phyloP scores from a whole-genome alignment of 2,113 vertebrate genomes.

The Oceanites oceanicus region DNA sequence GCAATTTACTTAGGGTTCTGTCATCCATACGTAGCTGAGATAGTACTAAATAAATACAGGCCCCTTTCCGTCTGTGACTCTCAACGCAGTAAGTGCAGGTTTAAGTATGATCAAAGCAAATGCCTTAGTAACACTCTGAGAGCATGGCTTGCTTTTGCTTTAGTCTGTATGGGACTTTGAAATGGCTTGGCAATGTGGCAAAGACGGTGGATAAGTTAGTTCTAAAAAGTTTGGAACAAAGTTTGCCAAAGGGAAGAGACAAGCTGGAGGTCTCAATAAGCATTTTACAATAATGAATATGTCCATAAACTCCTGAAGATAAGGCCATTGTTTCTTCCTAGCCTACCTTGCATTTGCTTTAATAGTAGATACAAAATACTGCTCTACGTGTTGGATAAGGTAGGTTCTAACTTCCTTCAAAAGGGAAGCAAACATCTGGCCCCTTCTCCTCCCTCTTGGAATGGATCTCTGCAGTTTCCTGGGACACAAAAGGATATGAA shows the following conservation, averaged over 20 bases:
- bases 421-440: neutral
- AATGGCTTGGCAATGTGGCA: neutral
- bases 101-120: neutral
- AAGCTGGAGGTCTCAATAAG: neutral
- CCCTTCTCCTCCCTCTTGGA: neutral
- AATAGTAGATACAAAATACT: neutral
- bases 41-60: neutral
- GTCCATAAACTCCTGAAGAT: neutral
- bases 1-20: neutral
- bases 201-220: neutral
- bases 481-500: neutral
- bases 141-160: neutral
- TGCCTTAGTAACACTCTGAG: neutral
- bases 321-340: neutral
- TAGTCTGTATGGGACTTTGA: neutral
- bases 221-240: neutral
- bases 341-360: neutral
- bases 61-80: neutral
- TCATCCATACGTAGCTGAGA: neutral
- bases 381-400: rapidly evolving
- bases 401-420: neutral
- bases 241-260: neutral
- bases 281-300: neutral
- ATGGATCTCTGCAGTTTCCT: neutral
- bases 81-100: neutral